Conservation (phyloP, 2,888 invertebrate genomes). For the Aspidapion aeneum region DNA sequence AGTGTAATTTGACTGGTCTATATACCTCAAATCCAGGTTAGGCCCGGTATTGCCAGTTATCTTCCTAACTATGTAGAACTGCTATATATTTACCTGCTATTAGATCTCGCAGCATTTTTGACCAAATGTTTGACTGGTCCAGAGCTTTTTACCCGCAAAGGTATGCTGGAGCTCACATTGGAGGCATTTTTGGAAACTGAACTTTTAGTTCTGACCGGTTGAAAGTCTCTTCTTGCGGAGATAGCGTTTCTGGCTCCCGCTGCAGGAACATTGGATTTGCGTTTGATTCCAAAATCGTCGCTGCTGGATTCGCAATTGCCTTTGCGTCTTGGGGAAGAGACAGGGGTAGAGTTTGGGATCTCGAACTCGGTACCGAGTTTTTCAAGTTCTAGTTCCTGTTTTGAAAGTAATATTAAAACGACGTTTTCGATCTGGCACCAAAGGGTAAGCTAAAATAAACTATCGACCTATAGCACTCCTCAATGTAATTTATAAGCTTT, state of each 20-base stretch:
- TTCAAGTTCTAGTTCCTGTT: conserved; percentile 3
- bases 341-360: conserved; percentile 9
- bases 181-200: neutral
- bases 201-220: conserved; percentile 13
- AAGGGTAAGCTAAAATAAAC: too few relatives aligned
- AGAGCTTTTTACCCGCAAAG: conserved; percentile 27
- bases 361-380: conserved; percentile 19
- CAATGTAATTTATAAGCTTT: too few relatives aligned
- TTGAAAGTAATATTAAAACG: neutral
- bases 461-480: too few relatives aligned
- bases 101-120: conserved; percentile 19
- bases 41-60: too few relatives aligned
- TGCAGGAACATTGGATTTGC: too few relatives aligned
- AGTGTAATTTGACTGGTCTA: too few relatives aligned
- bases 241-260: neutral
- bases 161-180: conserved; percentile 30
- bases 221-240: conserved; percentile 1
- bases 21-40: too few relatives aligned
- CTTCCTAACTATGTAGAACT: neutral
- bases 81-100: conserved; percentile 1
- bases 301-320: neutral
- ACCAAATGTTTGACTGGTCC: conserved; percentile 21
- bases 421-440: neutral
- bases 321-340: conserved; percentile 8
- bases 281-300: neutral